Conservation (phyloP, 2,888 invertebrate genomes). For the Panorpa germanica region DNA sequence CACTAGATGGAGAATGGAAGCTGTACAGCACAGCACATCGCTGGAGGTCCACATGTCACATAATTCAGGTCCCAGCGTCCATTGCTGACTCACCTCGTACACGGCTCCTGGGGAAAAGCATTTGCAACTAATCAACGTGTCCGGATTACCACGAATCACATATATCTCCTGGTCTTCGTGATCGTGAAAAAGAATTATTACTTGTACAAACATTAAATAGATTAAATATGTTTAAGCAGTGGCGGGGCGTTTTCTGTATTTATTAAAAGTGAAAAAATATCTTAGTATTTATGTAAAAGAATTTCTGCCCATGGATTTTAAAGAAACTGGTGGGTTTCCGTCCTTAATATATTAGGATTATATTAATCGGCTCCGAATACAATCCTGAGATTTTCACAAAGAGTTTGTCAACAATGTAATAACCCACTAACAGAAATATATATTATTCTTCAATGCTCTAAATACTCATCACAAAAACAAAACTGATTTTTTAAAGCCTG, state of each 20-base stretch:
- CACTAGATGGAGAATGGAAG: conserved; percentile 62
- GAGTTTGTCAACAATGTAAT: no score
- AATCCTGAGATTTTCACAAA: no score
- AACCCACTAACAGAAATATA: no score
- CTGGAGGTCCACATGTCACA: conserved; percentile 92
- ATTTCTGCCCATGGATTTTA: no score
- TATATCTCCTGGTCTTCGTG: neutral
- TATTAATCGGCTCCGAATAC: no score
- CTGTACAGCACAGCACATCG: conserved; percentile 81
- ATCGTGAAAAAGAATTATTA: neutral
- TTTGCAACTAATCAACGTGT: neutral
- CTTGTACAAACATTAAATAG: neutral
- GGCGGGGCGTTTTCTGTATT: neutral
- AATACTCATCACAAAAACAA: no score
- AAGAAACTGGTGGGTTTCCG: no score
- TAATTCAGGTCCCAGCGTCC: conserved; percentile 70
- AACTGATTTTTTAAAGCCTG: no score
- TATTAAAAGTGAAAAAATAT: neutral
- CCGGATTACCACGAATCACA: neutral
- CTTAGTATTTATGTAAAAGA: no score
- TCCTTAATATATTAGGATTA: no score
- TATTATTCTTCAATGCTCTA: no score
- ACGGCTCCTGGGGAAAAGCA: conserved; percentile 34
- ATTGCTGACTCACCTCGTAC: conserved; percentile 59
- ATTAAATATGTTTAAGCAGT: neutral